phyloP scores from a whole-genome alignment of 2,888 invertebrate species.

The Allygus modestus region DNA sequence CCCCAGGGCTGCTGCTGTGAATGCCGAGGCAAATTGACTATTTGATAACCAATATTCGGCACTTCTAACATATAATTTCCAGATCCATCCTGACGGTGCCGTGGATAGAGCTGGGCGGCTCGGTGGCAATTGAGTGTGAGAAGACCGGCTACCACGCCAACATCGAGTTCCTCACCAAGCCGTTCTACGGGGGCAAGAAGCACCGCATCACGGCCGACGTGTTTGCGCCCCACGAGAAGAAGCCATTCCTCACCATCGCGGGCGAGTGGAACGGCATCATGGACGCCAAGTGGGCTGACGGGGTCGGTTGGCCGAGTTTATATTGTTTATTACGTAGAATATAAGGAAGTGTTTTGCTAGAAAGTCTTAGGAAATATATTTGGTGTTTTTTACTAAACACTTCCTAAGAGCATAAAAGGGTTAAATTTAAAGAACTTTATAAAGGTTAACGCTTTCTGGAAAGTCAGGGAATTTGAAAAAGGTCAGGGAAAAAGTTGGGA shows the following conservation, averaged over 20 bases:
- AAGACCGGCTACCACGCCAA: constrained; percentile 96
- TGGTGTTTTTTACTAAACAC: too few relatives aligned
- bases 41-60: too few relatives aligned
- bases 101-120: constrained; percentile 99
- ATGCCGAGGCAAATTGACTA: too few relatives aligned
- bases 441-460: too few relatives aligned
- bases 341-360: too few relatives aligned
- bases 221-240: constrained; percentile 88
- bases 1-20: too few relatives aligned
- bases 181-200: constrained; percentile 98
- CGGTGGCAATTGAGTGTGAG: constrained; percentile 91
- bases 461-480: too few relatives aligned
- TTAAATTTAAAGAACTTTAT: too few relatives aligned
- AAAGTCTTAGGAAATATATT: too few relatives aligned
- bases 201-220: constrained; percentile 92
- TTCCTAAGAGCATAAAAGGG: too few relatives aligned
- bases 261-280: constrained; percentile 99
- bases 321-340: not conserved
- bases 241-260: constrained; percentile 90
- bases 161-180: constrained; percentile 98
- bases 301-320: constrained; percentile 71
- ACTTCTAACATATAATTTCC: too few relatives aligned
- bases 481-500: too few relatives aligned
- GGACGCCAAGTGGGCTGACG: constrained; percentile 92
- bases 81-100: constrained; percentile 87